Evolutionary conservation across 2,797 vertebrate species (phyloP), one percentile per base, ranked within the genome.

Genomic region (Phylloscopus collybita): DNA sequence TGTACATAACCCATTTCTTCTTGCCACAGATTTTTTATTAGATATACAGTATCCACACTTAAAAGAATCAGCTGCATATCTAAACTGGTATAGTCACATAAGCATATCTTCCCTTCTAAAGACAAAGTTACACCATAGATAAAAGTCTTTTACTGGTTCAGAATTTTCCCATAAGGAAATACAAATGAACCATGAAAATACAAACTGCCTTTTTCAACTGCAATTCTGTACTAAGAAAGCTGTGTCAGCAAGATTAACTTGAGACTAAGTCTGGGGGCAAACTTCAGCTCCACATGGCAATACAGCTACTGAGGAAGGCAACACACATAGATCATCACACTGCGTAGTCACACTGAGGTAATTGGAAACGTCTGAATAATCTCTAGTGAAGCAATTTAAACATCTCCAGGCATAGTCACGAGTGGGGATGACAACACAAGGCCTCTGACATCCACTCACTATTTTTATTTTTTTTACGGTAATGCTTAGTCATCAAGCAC

Each of bases 321-420:
- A 79, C 19, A 72, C 71, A 76, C 3, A 5, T 84, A 86, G 45
- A 67, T 82, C 51, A 95, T 76, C 47, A 92, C 23, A 47, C 34
- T 29, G 80, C 17, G 10, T 44, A 87, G 86, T 89, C 93, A 89
- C 7, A 3, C 65, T 94, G 91, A 92, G 36, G 89, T 87, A 95
- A 90, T 1, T 76, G 69, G 84, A 92, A 95, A 96, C 1, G 0
- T 82, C 72, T 96, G 90, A 95, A 92, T 87, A 83, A 95, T 32
- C 79, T 84, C 75, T 61, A 88, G 30, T 65, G 86, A 97, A 95
- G 92, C 67, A 96, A 96, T 80, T 87, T 83, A 82, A 83, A 96
- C 92, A 90, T 91, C 82, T 91, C 82, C 47, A 80, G 70, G 90
- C 85, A 80, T 3, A 95, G 76, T 82, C 80, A 91, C 32, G 56